Percentiles rank a stretch among this genome's conserved stretches.
Evolutionary conservation across 1,140 invertebrate genomes (phyloP).

Genomic region (Caerostris extrusa): DNA sequence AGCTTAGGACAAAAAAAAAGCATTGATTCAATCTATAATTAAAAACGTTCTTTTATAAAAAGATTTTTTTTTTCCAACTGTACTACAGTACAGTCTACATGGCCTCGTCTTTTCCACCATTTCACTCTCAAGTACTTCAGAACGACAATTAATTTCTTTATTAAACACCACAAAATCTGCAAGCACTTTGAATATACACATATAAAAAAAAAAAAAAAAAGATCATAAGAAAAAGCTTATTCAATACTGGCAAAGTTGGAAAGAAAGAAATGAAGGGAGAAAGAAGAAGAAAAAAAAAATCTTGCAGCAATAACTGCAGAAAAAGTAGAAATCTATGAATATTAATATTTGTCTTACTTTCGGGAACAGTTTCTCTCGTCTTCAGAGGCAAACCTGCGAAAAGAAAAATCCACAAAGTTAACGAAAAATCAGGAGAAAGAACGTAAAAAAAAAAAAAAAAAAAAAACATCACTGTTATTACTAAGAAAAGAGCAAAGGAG

Average conservation of each 20-base stretch:
- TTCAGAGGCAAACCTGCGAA: conserved; percentile 60
- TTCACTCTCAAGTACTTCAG: not conserved
- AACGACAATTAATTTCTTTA: conserved; percentile 71
- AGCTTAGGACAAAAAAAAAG: not conserved
- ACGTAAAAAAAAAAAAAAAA: conserved; percentile 30
- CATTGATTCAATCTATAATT: conserved; percentile 43
- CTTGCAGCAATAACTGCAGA: not conserved
- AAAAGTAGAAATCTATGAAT: conserved; percentile 68
- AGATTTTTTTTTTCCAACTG: not conserved
- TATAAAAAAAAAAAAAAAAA: not conserved
- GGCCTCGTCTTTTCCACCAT: not conserved
- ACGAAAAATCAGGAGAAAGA: conserved; percentile 46
- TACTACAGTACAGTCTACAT: not conserved
- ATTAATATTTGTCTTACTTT: conserved; percentile 77
- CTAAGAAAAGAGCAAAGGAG: conserved; percentile 51
- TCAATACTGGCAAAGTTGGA: not conserved
- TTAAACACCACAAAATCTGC: conserved; percentile 61
- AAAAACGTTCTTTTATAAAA: conserved; percentile 21
- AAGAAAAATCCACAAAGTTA: conserved; percentile 50
- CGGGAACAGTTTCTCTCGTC: conserved; percentile 27
- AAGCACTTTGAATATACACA: not conserved
- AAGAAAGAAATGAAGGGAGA: too few relatives aligned
- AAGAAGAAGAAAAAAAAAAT: not conserved
- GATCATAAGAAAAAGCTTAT: not conserved
- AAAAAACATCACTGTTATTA: conserved; percentile 51